These are phyloP conservation scores for Poicephalus meyeri DNA, from an alignment of 2,113 vertebrate species.

Conservation along the genomic window DNA sequence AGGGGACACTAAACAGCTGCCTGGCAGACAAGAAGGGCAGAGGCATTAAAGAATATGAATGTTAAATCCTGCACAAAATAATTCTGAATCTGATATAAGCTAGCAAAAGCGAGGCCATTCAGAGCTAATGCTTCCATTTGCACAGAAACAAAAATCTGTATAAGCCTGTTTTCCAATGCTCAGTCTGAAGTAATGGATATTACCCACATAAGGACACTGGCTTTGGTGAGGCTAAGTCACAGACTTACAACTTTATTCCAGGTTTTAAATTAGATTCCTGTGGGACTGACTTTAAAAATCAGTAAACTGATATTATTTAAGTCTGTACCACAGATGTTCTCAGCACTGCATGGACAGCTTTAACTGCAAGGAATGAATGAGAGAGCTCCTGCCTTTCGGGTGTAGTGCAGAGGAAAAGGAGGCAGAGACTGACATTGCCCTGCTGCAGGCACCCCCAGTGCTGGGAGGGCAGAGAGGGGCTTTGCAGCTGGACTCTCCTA, in stretches of 20 bases:
- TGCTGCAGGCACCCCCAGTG: neutral
- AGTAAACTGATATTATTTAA: neutral
- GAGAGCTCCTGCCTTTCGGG: neutral
- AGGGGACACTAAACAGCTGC: neutral
- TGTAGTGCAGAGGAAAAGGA: neutral
- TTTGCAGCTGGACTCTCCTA: neutral
- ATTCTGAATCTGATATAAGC: neutral
- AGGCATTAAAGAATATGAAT: neutral
- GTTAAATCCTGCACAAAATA: constrained; percentile 3
- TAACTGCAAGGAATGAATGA: neutral
- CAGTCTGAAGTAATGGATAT: neutral
- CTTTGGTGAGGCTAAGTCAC: neutral
- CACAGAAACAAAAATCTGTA: neutral
- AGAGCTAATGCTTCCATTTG: neutral
- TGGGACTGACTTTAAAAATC: neutral
- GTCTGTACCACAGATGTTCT: constrained; percentile 1
- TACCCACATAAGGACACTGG: neutral
- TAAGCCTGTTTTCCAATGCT: neutral
- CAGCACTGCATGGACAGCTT: neutral
- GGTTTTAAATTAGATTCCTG: neutral
- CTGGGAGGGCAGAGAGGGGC: neutral
- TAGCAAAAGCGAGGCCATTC: neutral
- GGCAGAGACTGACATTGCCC: neutral
- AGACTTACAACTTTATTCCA: neutral
- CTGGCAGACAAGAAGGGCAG: neutral